Base-by-base conservation (phyloP, 2,888 invertebrate genomes). In the Piscicola geometra region DNA sequence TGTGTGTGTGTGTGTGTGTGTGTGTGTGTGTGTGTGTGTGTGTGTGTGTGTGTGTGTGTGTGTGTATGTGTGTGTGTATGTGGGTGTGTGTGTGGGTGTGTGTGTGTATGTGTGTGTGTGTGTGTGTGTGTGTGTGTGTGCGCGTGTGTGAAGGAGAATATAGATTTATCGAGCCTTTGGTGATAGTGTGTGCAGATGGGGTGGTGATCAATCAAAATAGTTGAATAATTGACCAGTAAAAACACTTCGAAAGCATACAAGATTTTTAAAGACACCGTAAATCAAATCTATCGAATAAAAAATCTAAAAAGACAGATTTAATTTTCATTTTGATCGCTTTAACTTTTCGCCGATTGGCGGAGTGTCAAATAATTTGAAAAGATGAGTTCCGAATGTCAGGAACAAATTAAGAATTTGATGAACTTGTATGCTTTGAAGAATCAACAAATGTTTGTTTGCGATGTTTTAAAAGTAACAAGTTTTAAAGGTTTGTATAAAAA, bases 311-410 rank as follows among this genome's bases (percentile, higher is more conserved):
- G 21, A 47, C 9, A 47, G 21, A 1, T 28, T 56, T 93, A 92
- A 92, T 83, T 91, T 93, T 81, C 94, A 95, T 5, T 90, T 92
- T 0, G 98, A 98, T 85, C 98, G 99, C 83, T 90, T 90, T 78
- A 95, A 95, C 86, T 94, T 96, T 0, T 88, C n/a, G n/a, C n/a
- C n/a, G n/a, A n/a, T n/a, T n/a, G n/a, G n/a, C n/a, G n/a, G n/a
- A n/a, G n/a, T n/a, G n/a, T n/a, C n/a, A n/a, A n/a, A n/a, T n/a
- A n/a, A n/a, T n/a, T n/a, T n/a, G n/a, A n/a, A n/a, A n/a, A n/a
- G n/a, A n/a, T n/a, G n/a, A n/a, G n/a, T n/a, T n/a, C n/a, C n/a
- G n/a, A n/a, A n/a, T n/a, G n/a, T n/a, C n/a, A n/a, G n/a, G n/a
- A n/a, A n/a, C n/a, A n/a, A n/a, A n/a, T n/a, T n/a, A n/a, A n/a